These are phyloP conservation scores for Lasiommata megera DNA, from an alignment of 2,888 invertebrate genomes.

Conservation along the genomic window DNA sequence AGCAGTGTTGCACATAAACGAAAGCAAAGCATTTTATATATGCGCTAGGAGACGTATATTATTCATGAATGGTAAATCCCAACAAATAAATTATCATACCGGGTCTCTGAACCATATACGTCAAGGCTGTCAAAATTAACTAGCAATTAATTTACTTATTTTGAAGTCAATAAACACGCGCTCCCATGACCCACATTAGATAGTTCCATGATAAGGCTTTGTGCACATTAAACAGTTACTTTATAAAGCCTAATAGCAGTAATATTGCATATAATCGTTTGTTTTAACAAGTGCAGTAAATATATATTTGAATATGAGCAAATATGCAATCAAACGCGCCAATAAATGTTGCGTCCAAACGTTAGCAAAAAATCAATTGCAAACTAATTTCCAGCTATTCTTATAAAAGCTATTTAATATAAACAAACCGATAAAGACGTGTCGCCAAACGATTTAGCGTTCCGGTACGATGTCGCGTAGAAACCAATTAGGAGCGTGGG, in stretches of 20 bases:
- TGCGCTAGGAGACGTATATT: background rate
- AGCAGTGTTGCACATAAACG: background rate
- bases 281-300: too few relatives aligned
- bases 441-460: too few relatives aligned
- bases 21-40: background rate
- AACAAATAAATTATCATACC: background rate
- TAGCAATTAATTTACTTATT: slow-evolving; percentile 54
- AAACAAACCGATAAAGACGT: too few relatives aligned
- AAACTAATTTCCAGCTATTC: too few relatives aligned
- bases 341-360: too few relatives aligned
- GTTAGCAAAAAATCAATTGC: too few relatives aligned
- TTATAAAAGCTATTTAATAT: too few relatives aligned
- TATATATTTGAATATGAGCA: too few relatives aligned
- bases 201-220: slow-evolving; percentile 26
- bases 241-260: slow-evolving; percentile 2
- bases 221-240: slow-evolving; percentile 1
- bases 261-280: background rate
- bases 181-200: slow-evolving; percentile 65
- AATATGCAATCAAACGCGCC: too few relatives aligned
- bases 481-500: too few relatives aligned
- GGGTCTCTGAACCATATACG: slow-evolving; percentile 43
- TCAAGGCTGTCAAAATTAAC: slow-evolving; percentile 50
- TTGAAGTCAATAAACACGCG: slow-evolving; percentile 51
- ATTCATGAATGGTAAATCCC: background rate
- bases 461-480: too few relatives aligned